Percentiles rank a stretch among this genome's conserved stretches.
Conservation (phyloP, 2,797 vertebrate species). For the Xyrichtys novacula region DNA sequence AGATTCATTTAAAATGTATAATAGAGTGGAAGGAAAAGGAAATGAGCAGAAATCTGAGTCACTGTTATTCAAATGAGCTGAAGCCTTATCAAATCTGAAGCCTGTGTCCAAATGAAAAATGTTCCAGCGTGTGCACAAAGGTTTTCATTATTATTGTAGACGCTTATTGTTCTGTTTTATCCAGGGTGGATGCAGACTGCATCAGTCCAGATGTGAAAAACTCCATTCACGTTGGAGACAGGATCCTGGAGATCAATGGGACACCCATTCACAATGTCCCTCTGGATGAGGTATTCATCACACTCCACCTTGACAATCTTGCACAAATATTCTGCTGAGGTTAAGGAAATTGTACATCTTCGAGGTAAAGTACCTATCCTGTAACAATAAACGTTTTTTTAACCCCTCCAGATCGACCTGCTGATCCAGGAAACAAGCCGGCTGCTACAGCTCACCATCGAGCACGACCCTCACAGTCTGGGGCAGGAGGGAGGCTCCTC, state of each 20-base stretch:
- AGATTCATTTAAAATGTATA: constrained; percentile 47
- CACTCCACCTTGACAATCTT: not conserved
- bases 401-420: constrained; percentile 88
- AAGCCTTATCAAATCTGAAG: constrained; percentile 18
- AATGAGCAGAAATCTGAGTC: constrained; percentile 22
- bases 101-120: not conserved
- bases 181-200: constrained; percentile 92
- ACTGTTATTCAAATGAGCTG: constrained; percentile 45
- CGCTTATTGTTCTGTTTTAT: constrained; percentile 21
- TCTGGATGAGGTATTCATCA: constrained; percentile 90
- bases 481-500: constrained; percentile 64
- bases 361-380: not conserved
- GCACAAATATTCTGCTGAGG: not conserved
- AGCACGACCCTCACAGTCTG: constrained; percentile 92
- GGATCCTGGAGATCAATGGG: constrained; percentile 97
- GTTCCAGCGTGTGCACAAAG: constrained; percentile 9
- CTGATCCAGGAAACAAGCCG: constrained; percentile 96
- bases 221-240: constrained; percentile 95
- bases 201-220: constrained; percentile 98
- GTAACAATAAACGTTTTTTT: not conserved
- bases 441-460: constrained; percentile 95
- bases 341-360: not conserved
- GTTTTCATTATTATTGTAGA: not conserved
- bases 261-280: constrained; percentile 95
- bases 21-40: constrained; percentile 26